A percentile compares a stretch with the other conserved stretches of the same genome.
Conservation (phyloP, 2,888 invertebrate genomes). For the Sphaeridia pumilis region DNA sequence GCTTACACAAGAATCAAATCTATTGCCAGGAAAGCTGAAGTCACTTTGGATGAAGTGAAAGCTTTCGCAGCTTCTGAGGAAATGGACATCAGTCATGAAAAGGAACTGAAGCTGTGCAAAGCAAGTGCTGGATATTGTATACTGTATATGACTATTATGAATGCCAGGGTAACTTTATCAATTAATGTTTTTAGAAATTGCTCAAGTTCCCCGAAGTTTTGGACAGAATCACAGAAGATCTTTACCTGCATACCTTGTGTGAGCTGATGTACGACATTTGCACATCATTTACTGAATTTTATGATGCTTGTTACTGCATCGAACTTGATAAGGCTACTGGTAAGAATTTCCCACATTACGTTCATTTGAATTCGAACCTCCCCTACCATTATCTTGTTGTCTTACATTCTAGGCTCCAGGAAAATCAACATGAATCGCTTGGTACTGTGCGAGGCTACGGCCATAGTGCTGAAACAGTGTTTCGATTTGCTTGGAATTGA, state of each 20-base stretch:
- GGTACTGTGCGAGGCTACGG: constrained; percentile 83
- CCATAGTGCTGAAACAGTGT: constrained; percentile 70
- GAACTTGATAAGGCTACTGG: constrained; percentile 65
- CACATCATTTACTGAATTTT: constrained; percentile 91
- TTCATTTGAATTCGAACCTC: neutral
- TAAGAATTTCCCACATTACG: constrained; percentile 23
- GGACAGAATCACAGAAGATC: constrained; percentile 64
- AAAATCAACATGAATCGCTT: constrained; percentile 60
- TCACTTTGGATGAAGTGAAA: constrained; percentile 51
- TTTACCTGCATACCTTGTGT: constrained; percentile 76
- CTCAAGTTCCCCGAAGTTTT: constrained; percentile 79
- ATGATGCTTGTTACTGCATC: constrained; percentile 93
- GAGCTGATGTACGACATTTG: constrained; percentile 91
- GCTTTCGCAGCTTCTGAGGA: constrained; percentile 50
- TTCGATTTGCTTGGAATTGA: constrained; percentile 84
- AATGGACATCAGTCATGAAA: constrained; percentile 68
- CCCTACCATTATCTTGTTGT: neutral
- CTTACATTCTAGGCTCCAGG: constrained; percentile 7
- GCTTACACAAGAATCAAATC: constrained; percentile 87
- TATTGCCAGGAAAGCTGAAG: constrained; percentile 66
- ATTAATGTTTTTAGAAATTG: constrained; percentile 44
- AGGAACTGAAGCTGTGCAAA: constrained; percentile 91
- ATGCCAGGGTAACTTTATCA: neutral
- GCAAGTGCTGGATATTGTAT: constrained; percentile 38
- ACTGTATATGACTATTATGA: neutral